These are phyloP conservation scores for Allolobophora icterica DNA, from an alignment of 2,888 invertebrate species.

Conservation along the genomic window DNA sequence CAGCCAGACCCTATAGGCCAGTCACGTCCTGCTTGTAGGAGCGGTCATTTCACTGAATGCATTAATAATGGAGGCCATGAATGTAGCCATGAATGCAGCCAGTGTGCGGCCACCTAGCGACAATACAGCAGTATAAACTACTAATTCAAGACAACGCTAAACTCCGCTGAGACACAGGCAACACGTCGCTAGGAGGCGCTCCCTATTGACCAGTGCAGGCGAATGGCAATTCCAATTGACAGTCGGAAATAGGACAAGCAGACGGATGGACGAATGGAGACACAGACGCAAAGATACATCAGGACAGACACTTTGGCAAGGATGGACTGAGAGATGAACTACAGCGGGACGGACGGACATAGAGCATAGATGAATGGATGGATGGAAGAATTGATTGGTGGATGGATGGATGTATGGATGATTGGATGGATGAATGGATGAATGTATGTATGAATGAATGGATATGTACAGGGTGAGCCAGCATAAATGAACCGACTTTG, in stretches of 20 bases:
- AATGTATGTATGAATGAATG: no score
- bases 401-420: neutral
- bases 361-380: neutral
- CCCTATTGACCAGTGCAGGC: neutral
- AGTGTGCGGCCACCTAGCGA: neutral
- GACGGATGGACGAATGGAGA: neutral
- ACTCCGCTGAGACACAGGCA: neutral
- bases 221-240: neutral
- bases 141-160: neutral
- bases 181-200: neutral
- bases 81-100: neutral
- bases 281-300: neutral
- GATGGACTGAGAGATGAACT: neutral
- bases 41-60: neutral
- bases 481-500: no score
- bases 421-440: neutral
- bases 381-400: neutral
- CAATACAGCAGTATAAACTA: neutral
- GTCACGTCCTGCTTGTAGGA: neutral
- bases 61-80: neutral
- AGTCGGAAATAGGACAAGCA: neutral
- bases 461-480: no score
- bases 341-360: neutral
- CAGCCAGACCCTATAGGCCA: neutral
- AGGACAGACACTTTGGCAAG: neutral